A percentile compares a stretch with the other conserved stretches of the same genome.
Conservation (phyloP, 2,797 vertebrate genomes). For the Eptatretus atami region DNA sequence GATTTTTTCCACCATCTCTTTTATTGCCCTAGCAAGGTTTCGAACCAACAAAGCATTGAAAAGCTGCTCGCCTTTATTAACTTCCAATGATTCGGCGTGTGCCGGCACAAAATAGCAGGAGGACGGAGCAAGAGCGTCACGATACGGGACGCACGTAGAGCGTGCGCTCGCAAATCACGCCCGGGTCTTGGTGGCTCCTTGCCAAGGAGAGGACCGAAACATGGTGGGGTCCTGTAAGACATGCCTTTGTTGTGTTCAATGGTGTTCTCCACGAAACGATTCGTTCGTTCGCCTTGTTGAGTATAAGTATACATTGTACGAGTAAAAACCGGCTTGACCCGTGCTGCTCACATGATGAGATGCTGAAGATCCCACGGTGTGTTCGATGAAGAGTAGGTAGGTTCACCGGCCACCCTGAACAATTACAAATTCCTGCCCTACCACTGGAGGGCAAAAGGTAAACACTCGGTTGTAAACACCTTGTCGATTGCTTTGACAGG, state of each 20-base stretch:
- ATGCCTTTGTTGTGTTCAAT: slow-evolving; percentile 22
- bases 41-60: slow-evolving; percentile 58
- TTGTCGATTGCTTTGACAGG: too few relatives aligned
- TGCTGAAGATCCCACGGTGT: too few relatives aligned
- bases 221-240: slow-evolving; percentile 24
- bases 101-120: slow-evolving; percentile 16
- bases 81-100: slow-evolving; percentile 99
- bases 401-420: too few relatives aligned
- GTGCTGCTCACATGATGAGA: too few relatives aligned
- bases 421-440: too few relatives aligned
- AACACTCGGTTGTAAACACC: too few relatives aligned
- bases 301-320: neutral
- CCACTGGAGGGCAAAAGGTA: too few relatives aligned
- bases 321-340: too few relatives aligned
- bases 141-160: too few relatives aligned
- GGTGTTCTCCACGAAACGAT: slow-evolving; percentile 13
- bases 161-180: slow-evolving; percentile 11
- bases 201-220: slow-evolving; percentile 72
- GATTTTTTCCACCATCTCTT: slow-evolving; percentile 44
- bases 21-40: slow-evolving; percentile 42
- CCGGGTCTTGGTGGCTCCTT: slow-evolving; percentile 92
- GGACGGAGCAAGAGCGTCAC: too few relatives aligned
- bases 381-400: too few relatives aligned
- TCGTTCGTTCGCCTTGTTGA: slow-evolving; percentile 10
- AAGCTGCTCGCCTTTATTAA: slow-evolving; percentile 99